Evolutionary conservation across 1,140 invertebrate species (phyloP).

Genomic region (Conus betulinus): DNA sequence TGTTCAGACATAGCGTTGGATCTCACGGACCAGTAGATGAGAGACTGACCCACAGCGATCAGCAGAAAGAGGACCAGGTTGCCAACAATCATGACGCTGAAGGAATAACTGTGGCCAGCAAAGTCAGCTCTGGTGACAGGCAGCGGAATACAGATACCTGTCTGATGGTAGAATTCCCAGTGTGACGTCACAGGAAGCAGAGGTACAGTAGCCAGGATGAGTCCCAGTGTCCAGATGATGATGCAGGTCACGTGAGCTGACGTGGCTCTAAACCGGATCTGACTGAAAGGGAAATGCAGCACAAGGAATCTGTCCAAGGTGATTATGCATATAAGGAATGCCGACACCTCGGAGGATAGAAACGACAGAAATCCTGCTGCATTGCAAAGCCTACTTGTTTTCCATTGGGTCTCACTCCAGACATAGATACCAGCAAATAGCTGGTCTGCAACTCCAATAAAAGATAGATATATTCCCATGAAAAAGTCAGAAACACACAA

Average conservation of each 20-base stretch:
- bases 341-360: constrained; percentile 59
- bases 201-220: constrained; percentile 38
- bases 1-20: constrained; percentile 3
- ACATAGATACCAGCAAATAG: constrained; percentile 56
- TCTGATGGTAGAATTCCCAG: constrained; percentile 51
- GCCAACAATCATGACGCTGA: constrained; percentile 46
- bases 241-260: constrained; percentile 20
- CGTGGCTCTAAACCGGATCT: constrained; percentile 30
- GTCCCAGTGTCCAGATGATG: constrained; percentile 34
- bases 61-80: constrained; percentile 50
- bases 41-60: constrained; percentile 45
- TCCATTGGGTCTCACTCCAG: constrained; percentile 54
- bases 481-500: constrained; percentile 60
- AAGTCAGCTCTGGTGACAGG: constrained; percentile 38
- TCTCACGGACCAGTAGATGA: constrained; percentile 44
- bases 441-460: constrained; percentile 61
- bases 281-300: constrained; percentile 60
- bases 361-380: constrained; percentile 59
- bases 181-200: constrained; percentile 31
- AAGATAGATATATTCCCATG: constrained; percentile 66
- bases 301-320: constrained; percentile 54
- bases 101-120: constrained; percentile 49
- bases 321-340: constrained; percentile 55
- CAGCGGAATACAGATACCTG: constrained; percentile 49
- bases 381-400: constrained; percentile 49